Evolutionary conservation across 2,888 invertebrate species (phyloP).

Genomic region (Tetanocera ferruginea): DNA sequence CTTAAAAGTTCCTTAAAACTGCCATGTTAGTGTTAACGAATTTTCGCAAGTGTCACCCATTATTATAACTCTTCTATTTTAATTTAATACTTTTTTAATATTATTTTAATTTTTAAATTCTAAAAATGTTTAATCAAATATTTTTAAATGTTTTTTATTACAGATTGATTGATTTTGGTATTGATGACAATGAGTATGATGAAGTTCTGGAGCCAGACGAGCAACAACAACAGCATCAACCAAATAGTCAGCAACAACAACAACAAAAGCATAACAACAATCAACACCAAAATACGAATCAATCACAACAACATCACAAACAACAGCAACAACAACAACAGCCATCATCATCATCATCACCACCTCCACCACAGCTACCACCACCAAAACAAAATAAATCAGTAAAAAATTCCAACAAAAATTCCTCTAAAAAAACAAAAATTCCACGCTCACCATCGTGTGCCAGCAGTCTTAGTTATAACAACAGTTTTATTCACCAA

Average conservation of each 20-base stretch:
- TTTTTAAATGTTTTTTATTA: constrained; percentile 35
- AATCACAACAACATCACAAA: constrained; percentile 32
- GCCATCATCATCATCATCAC: constrained; percentile 25
- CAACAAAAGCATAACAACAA: constrained; percentile 37
- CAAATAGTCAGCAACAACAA: constrained; percentile 43
- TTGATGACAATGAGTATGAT: constrained; percentile 66
- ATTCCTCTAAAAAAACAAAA: constrained; percentile 60
- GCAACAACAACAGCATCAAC: constrained; percentile 53
- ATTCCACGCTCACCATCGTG: constrained; percentile 64
- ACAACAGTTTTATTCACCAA: constrained; percentile 42
- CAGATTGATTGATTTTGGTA: constrained; percentile 66
- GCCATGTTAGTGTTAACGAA: no score
- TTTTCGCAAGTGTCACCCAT: no score
- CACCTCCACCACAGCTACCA: constrained; percentile 59
- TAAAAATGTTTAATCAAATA: background rate
- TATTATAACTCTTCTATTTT: background rate
- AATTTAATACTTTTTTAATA: background rate
- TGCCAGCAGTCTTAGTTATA: constrained; percentile 56
- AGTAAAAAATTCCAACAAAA: constrained; percentile 57
- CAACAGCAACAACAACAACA: constrained; percentile 46
- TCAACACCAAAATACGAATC: constrained; percentile 22
- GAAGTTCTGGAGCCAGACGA: constrained; percentile 64
- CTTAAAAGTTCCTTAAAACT: no score
- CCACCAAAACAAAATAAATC: constrained; percentile 63
- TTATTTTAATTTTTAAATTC: background rate